Evolutionary conservation across 2,797 vertebrate genomes (phyloP).

Genomic region (Cynopterus sphinx): DNA sequence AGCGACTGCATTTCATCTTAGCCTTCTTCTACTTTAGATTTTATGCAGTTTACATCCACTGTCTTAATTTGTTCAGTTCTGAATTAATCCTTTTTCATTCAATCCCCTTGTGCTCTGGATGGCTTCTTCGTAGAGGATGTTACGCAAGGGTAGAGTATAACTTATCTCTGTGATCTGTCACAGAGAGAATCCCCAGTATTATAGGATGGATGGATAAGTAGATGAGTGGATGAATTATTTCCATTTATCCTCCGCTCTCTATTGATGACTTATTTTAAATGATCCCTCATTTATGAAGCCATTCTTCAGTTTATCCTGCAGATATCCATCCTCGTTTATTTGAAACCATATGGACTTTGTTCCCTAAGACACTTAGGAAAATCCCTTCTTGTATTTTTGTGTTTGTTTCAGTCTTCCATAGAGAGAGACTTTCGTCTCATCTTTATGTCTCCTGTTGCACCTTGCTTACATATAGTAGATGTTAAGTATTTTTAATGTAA

Average conservation of each 20-base stretch:
- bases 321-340: background rate
- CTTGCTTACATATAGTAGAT: background rate
- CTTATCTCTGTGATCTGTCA: background rate
- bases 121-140: background rate
- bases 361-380: background rate
- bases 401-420: background rate
- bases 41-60: background rate
- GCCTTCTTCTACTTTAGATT: background rate
- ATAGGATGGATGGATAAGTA: background rate
- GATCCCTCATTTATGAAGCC: background rate
- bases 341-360: background rate
- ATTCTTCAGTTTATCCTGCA: background rate
- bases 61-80: constrained; percentile 2
- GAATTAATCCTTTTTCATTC: background rate
- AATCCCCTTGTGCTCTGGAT: background rate
- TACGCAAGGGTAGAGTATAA: background rate
- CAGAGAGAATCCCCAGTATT: background rate
- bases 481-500: background rate
- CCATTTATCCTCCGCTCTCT: background rate
- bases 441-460: background rate
- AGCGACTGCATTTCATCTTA: background rate
- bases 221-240: background rate
- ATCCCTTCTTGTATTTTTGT: background rate
- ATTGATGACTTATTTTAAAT: background rate
- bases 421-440: background rate